Conservation (phyloP, 1,140 invertebrate species). For the Hylaeus volcanicus region DNA sequence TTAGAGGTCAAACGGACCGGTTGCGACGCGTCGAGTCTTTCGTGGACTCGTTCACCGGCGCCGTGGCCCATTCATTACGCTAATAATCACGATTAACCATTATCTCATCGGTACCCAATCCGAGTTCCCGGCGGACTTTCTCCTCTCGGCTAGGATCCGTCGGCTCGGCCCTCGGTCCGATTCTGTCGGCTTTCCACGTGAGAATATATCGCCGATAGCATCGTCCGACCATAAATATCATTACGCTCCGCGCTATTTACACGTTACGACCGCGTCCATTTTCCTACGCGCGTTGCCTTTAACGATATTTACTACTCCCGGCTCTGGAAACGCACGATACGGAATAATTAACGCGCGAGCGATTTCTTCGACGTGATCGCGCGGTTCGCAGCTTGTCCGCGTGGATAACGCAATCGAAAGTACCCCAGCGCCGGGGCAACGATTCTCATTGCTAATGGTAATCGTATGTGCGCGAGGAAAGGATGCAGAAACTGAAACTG, state of each 20-base stretch:
- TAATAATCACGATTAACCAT: conserved; percentile 41
- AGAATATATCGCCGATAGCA: conserved; percentile 34
- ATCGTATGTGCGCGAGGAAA: neutral
- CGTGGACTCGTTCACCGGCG: neutral
- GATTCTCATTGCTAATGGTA: conserved; percentile 12
- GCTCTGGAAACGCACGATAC: conserved; percentile 1
- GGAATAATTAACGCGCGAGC: conserved; percentile 34
- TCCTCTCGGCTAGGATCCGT: neutral
- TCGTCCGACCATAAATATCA: conserved; percentile 28
- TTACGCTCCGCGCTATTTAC: conserved; percentile 26
- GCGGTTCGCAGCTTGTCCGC: conserved; percentile 8
- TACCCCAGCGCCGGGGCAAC: neutral
- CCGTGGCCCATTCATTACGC: conserved; percentile 39
- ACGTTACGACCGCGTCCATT: conserved; percentile 13
- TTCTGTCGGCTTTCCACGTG: conserved; percentile 29
- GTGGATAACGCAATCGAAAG: conserved; percentile 10
- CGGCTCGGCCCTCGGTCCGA: neutral
- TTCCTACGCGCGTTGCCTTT: conserved; percentile 3
- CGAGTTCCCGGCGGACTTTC: conserved; percentile 28
- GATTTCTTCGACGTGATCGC: conserved; percentile 21
- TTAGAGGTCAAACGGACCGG: conserved; percentile 21
- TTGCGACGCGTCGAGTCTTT: neutral
- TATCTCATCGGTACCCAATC: conserved; percentile 14
- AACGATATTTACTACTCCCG: conserved; percentile 1
- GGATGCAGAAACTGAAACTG: neutral